Conservation (phyloP, 2,797 vertebrate genomes). For the Ptychadena robeensis region DNA sequence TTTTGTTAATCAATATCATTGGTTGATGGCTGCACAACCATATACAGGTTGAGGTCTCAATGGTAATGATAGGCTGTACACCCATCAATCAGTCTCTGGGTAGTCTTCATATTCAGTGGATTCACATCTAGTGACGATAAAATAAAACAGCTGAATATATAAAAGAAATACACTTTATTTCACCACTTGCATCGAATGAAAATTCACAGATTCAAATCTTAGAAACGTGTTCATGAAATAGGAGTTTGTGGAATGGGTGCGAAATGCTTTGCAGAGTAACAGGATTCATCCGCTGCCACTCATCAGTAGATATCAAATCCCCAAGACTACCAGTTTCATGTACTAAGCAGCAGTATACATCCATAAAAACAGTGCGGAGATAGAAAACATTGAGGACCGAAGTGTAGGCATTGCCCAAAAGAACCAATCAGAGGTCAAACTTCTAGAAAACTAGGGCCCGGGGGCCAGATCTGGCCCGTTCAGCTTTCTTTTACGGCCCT, state of each 20-base stretch:
- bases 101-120: no score
- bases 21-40: no score
- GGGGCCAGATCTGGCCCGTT: no score
- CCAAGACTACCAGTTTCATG: constrained; percentile 1
- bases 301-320: background rate
- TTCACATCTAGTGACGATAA: no score
- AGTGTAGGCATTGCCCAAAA: background rate
- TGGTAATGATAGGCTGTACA: no score
- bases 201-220: constrained; percentile 37
- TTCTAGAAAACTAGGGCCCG: no score
- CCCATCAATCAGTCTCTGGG: no score
- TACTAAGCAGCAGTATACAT: constrained; percentile 19
- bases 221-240: constrained; percentile 35
- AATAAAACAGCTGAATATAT: background rate
- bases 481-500: no score
- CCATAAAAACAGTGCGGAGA: background rate
- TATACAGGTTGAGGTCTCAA: no score
- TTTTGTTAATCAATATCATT: no score
- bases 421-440: background rate
- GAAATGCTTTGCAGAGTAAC: background rate
- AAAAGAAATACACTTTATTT: constrained; percentile 46
- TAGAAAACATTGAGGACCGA: background rate
- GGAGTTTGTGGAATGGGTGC: background rate
- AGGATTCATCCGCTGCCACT: background rate
- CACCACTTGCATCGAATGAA: constrained; percentile 24